phyloP scores from a whole-genome alignment of 2,113 vertebrate genomes.

The Myiozetetes cayanensis region DNA sequence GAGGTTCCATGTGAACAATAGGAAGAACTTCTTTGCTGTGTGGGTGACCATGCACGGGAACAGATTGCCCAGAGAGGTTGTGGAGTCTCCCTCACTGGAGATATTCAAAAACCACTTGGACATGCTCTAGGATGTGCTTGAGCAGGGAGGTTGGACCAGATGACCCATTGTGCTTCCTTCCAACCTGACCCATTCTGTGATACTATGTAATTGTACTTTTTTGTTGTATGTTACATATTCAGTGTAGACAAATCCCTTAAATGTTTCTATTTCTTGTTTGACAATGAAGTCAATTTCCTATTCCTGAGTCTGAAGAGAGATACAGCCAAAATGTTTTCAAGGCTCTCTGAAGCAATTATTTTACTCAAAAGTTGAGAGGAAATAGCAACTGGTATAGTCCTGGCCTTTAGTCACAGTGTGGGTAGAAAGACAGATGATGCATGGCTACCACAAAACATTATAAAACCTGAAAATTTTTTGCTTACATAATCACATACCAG shows the following conservation, averaged over 20 bases:
- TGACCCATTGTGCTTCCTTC: not conserved
- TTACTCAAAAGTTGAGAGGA: not conserved
- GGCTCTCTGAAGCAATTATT: not conserved
- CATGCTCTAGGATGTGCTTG: not conserved
- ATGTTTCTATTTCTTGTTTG: constrained; percentile 4
- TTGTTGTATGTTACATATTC: not conserved
- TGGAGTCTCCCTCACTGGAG: not conserved
- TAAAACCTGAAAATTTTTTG: not conserved
- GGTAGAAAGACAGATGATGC: not conserved
- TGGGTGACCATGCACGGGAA: rapidly evolving
- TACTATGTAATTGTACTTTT: not conserved
- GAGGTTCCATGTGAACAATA: not conserved
- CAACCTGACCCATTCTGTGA: not conserved
- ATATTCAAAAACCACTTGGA: not conserved
- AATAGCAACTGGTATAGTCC: not conserved
- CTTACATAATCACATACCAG: not conserved
- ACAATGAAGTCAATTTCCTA: not conserved
- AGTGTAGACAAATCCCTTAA: not conserved
- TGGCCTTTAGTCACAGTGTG: not conserved
- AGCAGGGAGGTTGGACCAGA: not conserved
- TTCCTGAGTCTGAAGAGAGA: not conserved
- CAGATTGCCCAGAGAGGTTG: not conserved
- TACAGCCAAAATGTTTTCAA: not conserved
- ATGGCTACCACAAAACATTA: not conserved
- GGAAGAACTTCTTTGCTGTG: not conserved